These are phyloP conservation scores for Leptodactylus fuscus DNA, from an alignment of 2,113 vertebrate genomes.

Conservation along the genomic window DNA sequence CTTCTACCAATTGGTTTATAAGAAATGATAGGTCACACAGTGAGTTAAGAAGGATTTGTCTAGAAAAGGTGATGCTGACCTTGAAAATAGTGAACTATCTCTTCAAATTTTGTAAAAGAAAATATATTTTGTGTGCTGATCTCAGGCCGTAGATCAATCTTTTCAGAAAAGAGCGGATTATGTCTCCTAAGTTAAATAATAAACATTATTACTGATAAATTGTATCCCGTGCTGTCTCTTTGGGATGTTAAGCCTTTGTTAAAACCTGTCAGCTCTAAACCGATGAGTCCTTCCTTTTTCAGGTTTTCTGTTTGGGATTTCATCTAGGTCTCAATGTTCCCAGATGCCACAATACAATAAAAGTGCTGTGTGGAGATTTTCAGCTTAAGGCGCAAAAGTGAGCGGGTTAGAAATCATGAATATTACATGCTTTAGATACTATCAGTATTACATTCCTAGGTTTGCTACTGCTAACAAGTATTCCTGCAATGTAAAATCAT, in stretches of 20 bases:
- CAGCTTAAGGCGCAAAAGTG: not conserved
- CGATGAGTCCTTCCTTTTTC: not conserved
- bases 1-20: constrained; percentile 40
- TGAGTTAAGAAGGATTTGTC: constrained; percentile 52
- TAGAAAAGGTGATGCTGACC: constrained; percentile 48
- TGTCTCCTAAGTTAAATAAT: constrained; percentile 52
- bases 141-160: not conserved
- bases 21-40: constrained; percentile 51
- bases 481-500: not conserved
- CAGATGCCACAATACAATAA: constrained; percentile 5
- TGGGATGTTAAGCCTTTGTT: constrained; percentile 34
- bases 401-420: constrained; percentile 12
- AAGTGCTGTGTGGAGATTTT: constrained; percentile 35
- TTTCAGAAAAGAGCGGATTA: constrained; percentile 51
- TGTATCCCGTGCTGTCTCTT: not conserved
- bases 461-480: constrained; percentile 14
- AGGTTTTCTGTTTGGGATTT: constrained; percentile 31
- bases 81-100: constrained; percentile 57
- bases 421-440: constrained; percentile 37
- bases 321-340: accelerated
- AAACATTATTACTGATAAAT: constrained; percentile 52
- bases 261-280: constrained; percentile 33
- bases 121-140: constrained; percentile 2
- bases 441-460: not conserved
- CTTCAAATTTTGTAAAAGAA: constrained; percentile 49